phyloP scores from a whole-genome alignment of 2,888 invertebrate genomes.

The Dynastes grantii region DNA sequence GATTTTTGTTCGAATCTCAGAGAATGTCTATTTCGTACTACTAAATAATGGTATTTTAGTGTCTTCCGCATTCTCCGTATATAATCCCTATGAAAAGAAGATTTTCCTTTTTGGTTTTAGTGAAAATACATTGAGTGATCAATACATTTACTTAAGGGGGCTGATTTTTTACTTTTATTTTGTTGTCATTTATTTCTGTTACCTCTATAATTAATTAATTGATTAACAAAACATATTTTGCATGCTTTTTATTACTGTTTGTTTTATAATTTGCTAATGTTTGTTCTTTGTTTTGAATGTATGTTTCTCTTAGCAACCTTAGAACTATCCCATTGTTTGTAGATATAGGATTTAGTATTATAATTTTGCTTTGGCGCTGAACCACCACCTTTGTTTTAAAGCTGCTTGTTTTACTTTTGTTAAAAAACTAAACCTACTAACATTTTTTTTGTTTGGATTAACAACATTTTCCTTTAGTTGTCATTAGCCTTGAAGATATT shows the following conservation, averaged over 20 bases:
- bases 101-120: slow-evolving; percentile 34
- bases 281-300: neutral
- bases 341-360: slow-evolving; percentile 31
- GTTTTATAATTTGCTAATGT: slow-evolving; percentile 28
- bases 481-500: no score
- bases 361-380: slow-evolving; percentile 52
- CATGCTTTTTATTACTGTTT: slow-evolving; percentile 38
- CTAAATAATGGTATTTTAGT: no score
- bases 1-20: slow-evolving; percentile 60
- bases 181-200: slow-evolving; percentile 29
- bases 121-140: neutral
- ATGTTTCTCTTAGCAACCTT: no score
- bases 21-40: no score
- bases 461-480: no score
- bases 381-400: slow-evolving; percentile 46
- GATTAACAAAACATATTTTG: slow-evolving; percentile 18
- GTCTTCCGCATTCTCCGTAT: no score
- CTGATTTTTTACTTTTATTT: slow-evolving; percentile 21
- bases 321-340: no score
- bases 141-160: slow-evolving; percentile 11
- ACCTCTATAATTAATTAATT: neutral
- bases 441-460: neutral
- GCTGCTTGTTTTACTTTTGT: slow-evolving; percentile 39
- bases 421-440: neutral
- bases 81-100: no score